These are phyloP conservation scores for Rhynchomys soricoides DNA, from an alignment of 2,113 vertebrate genomes.

Conservation along the genomic window DNA sequence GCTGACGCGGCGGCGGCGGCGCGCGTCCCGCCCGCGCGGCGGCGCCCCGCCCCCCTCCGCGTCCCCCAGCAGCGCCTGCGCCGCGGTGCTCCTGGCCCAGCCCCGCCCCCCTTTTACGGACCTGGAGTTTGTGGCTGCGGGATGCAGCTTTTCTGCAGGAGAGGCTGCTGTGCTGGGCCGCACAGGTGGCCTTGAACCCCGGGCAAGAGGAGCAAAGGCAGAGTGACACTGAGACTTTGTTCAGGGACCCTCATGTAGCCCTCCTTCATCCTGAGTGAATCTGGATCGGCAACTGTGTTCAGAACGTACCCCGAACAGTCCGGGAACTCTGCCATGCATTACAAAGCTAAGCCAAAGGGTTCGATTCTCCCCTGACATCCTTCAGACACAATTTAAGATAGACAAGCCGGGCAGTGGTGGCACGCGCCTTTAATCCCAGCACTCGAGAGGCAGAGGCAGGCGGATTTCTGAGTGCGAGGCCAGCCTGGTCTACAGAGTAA, in stretches of 20 bases:
- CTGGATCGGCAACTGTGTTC: not conserved
- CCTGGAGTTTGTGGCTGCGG: fast-evolving
- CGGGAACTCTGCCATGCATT: not conserved
- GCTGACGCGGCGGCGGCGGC: slow-evolving; percentile 73
- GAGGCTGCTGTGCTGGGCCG: not conserved
- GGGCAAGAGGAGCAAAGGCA: not conserved
- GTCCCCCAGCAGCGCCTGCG: not conserved
- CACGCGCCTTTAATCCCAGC: too few relatives aligned
- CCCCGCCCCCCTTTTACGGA: fast-evolving
- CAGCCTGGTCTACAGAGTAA: too few relatives aligned
- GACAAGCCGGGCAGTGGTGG: too few relatives aligned
- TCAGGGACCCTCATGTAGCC: not conserved
- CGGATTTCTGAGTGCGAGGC: too few relatives aligned
- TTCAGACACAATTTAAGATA: not conserved
- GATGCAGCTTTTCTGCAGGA: fast-evolving
- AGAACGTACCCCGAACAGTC: not conserved
- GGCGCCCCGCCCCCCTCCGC: not conserved
- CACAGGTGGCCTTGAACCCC: not conserved
- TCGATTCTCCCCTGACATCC: not conserved
- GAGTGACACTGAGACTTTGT: not conserved
- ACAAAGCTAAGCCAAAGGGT: not conserved
- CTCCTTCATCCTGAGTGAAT: not conserved
- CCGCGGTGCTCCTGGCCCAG: not conserved
- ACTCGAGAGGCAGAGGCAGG: too few relatives aligned
- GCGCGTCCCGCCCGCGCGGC: not conserved